Evolutionary conservation across 2,113 vertebrate species (phyloP).

Genomic region (Hepsetus odoe): DNA sequence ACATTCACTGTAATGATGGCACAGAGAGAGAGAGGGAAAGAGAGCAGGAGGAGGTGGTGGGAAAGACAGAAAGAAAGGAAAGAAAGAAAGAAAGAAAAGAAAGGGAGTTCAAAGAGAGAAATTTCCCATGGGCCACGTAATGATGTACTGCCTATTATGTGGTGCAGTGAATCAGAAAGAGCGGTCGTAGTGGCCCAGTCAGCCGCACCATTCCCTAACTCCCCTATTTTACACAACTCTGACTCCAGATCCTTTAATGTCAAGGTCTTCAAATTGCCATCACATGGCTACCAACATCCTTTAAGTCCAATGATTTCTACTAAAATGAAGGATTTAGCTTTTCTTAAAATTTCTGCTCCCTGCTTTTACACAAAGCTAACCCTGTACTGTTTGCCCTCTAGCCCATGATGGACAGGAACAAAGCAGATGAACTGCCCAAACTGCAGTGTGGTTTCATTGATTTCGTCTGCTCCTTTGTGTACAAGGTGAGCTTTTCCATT

Average conservation of each 20-base stretch:
- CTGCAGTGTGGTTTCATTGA: conserved; percentile 82
- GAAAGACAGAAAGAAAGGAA: conserved; percentile 30
- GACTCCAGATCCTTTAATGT: conserved; percentile 31
- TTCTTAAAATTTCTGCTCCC: not conserved
- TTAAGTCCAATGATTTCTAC: not conserved
- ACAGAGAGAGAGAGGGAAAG: not conserved
- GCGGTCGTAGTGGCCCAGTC: conserved; percentile 54
- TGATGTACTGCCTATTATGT: conserved; percentile 63
- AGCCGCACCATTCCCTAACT: conserved; percentile 41
- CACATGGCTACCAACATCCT: not conserved
- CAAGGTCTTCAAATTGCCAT: conserved; percentile 7
- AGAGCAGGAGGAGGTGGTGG: conserved; percentile 23
- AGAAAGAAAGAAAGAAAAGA: not conserved
- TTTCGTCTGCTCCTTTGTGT: conserved; percentile 81
- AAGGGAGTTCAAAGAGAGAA: conserved; percentile 43
- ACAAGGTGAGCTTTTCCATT: conserved; percentile 72
- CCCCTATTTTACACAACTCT: conserved; percentile 31
- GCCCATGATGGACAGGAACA: conserved; percentile 83
- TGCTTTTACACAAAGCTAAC: conserved; percentile 11
- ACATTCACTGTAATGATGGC: conserved; percentile 21
- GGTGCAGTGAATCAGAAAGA: conserved; percentile 70
- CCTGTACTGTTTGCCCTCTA: conserved; percentile 44
- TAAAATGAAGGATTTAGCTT: conserved; percentile 3
- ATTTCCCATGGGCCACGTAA: conserved; percentile 54
- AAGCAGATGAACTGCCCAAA: conserved; percentile 75